Base-by-base conservation (phyloP, 2,888 invertebrate genomes). In the Scaptomyza cyrtandrae region DNA sequence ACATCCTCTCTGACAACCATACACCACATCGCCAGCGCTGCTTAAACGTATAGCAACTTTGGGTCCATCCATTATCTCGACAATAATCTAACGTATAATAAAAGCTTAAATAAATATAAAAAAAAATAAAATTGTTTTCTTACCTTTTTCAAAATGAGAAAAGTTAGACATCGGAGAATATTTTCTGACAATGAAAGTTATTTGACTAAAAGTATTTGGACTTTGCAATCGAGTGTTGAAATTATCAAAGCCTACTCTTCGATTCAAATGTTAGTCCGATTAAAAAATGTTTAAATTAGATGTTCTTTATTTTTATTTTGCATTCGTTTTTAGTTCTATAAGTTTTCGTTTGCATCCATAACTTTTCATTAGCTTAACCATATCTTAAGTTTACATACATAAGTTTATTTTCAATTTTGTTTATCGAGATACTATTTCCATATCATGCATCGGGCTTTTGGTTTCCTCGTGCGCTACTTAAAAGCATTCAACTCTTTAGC, bases 381-480 rank as follows among this genome's bases (percentile, higher is more conserved):
- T 83, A 85, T 82, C 83, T 84, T 84, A 84, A 49, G 48, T 84
- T 50, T 84, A 83, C 69, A 72, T 80, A 83, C 76, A 86, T 82
- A 74, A 57, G 86, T 61, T 77, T 78, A 78, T 58, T 60, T 68
- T 57, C 44, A 27, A 53, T 59, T 49, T 45, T 13, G 50, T 57
- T 58, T 81, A 54, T 80, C 65, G 52, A 71, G 55, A 71, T 71
- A 76, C 59, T 27, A n/a, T 56, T 35, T 33, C 58, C 29, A 52
- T 52, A 54, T 58, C 55, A 57, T 62, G 55, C 63, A 50, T 61
- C 62, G 53, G 14, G n/a, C 57, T 62, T 58, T 16, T 48, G 16
- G 39, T 13, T 39, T 31, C 41, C n/a, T 70, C 59, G 44, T 43
- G 59, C 39, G 54, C 77, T 86, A 83, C 64, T 41, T 75, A 37